A percentile compares a stretch with the other conserved stretches of the same genome.
Conservation (phyloP, 2,888 invertebrate genomes). For the Drosophila pseudotalamancana region DNA sequence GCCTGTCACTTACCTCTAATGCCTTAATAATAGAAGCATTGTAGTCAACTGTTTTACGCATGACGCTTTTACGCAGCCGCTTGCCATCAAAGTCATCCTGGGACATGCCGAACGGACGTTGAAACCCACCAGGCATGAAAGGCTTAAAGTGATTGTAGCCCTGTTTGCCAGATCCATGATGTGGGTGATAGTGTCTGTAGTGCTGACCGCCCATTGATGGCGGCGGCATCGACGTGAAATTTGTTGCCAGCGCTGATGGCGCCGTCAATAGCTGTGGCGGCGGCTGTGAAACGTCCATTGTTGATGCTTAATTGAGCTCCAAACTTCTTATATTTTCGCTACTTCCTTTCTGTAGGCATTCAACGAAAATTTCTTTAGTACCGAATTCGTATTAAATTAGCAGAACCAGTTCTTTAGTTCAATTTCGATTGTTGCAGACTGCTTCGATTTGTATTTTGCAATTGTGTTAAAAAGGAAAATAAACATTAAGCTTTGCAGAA, state of each 20-base stretch:
- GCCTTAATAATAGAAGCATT: conserved; percentile 97
- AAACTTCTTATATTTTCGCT: conserved; percentile 7
- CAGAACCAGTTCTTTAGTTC: conserved; percentile 39
- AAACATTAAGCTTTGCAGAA: background rate
- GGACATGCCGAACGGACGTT: conserved; percentile 87
- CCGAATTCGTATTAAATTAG: conserved; percentile 13
- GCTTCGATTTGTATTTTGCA: conserved; percentile 17
- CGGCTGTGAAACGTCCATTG: conserved; percentile 82
- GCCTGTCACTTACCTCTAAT: conserved; percentile 89
- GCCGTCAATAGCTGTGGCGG: conserved; percentile 80
- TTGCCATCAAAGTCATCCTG: conserved; percentile 98
- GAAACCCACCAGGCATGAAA: conserved; percentile 82
- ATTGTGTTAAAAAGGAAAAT: conserved; percentile 1
- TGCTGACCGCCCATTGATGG: conserved; percentile 79
- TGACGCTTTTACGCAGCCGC: conserved; percentile 96
- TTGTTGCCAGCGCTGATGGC: conserved; percentile 81
- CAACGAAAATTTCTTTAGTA: conserved; percentile 12
- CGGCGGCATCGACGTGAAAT: conserved; percentile 76
- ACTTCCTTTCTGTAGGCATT: conserved; percentile 12
- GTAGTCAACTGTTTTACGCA: conserved; percentile 99
- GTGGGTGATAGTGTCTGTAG: conserved; percentile 75
- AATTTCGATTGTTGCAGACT: conserved; percentile 19
- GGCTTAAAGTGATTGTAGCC: conserved; percentile 84
- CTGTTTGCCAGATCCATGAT: conserved; percentile 81
- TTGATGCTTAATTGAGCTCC: background rate